Conservation (phyloP, 2,113 vertebrate genomes). For the Spea multiplicata region DNA sequence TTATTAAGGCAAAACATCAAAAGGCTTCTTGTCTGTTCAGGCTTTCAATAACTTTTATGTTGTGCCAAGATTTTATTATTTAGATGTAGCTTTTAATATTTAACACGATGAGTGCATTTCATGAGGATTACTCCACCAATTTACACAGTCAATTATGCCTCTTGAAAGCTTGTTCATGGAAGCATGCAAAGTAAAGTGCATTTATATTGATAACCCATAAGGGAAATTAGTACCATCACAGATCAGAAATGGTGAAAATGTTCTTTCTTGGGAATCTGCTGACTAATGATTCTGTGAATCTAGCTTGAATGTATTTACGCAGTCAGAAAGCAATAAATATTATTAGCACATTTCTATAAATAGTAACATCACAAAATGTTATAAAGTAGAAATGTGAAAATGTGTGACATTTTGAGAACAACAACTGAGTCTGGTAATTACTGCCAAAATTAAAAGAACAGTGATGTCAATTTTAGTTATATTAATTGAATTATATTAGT, state of each 20-base stretch:
- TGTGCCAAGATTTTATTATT: slow-evolving; percentile 36
- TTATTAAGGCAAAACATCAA: neutral
- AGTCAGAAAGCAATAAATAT: neutral
- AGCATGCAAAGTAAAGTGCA: slow-evolving; percentile 28
- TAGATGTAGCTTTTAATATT: slow-evolving; percentile 36
- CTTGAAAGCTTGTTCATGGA: slow-evolving; percentile 37
- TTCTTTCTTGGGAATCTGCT: slow-evolving; percentile 21
- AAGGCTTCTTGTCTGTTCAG: neutral
- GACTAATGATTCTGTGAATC: slow-evolving; percentile 14
- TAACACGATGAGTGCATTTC: slow-evolving; percentile 34
- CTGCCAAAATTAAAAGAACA: too few species aligned
- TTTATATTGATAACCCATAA: slow-evolving; percentile 39
- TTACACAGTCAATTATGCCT: slow-evolving; percentile 39
- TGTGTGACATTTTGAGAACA: too few species aligned
- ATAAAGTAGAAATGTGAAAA: too few species aligned
- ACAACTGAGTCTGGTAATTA: too few species aligned
- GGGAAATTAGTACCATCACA: slow-evolving; percentile 32
- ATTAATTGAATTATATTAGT: too few species aligned
- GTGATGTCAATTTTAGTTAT: too few species aligned
- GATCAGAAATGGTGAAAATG: slow-evolving; percentile 21
- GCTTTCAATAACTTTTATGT: slow-evolving; percentile 13
- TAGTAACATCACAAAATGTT: too few species aligned
- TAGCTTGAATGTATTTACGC: neutral
- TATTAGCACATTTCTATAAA: too few species aligned
- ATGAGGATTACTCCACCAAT: slow-evolving; percentile 23